phyloP scores from a whole-genome alignment of 2,888 invertebrate species.

The Tortrix viridana region DNA sequence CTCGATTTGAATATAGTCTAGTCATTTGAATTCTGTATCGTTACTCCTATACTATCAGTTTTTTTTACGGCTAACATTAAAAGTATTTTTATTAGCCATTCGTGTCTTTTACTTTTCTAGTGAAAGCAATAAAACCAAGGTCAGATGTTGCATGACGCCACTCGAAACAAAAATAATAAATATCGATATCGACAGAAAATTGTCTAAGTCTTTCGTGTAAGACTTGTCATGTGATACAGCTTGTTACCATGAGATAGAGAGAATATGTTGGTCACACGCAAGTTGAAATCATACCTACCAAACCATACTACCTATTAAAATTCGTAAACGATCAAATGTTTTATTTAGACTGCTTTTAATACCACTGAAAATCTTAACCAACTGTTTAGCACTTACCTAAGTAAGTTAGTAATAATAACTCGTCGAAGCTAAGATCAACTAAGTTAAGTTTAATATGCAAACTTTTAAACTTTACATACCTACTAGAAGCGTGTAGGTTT shows the following conservation, averaged over 20 bases:
- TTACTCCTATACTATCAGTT: neutral
- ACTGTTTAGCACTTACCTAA: no score
- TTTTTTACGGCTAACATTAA: conserved; percentile 23
- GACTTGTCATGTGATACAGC: conserved; percentile 25
- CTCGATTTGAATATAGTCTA: conserved; percentile 2
- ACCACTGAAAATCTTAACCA: no score
- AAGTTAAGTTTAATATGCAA: no score
- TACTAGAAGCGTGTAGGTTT: neutral
- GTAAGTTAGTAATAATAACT: no score
- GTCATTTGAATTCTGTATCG: neutral
- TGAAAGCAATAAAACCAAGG: conserved; percentile 31
- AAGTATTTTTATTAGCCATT: conserved; percentile 27
- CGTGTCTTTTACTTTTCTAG: conserved; percentile 37
- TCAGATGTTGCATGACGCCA: conserved; percentile 29
- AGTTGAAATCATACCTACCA: no score
- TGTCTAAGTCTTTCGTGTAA: neutral
- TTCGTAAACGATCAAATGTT: no score
- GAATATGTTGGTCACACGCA: neutral
- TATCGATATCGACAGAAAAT: conserved; percentile 16
- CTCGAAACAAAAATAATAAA: conserved; percentile 27
- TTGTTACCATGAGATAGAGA: conserved; percentile 4
- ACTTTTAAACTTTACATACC: no score
- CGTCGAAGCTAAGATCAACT: no score
- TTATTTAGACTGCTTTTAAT: no score
- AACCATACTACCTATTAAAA: no score